phyloP scores from a whole-genome alignment of 2,113 vertebrate genomes.

The Siniperca knerii region DNA sequence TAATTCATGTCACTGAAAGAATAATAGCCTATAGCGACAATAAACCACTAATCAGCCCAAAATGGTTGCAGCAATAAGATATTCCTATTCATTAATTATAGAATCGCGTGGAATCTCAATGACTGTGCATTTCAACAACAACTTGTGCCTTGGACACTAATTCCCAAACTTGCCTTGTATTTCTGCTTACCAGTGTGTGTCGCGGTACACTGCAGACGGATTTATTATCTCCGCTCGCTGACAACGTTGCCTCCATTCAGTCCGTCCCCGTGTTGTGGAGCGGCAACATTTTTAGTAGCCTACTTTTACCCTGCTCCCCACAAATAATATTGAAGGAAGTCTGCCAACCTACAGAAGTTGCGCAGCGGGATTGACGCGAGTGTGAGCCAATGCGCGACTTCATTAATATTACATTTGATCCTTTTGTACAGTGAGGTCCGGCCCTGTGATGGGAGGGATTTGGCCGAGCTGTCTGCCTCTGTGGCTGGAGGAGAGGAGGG shows the following conservation, averaged over 20 bases:
- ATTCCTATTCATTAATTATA: conserved; percentile 58
- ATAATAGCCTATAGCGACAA: not conserved
- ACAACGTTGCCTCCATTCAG: conserved; percentile 84
- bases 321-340: conserved; percentile 86
- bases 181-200: conserved; percentile 70
- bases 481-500: conserved; percentile 7
- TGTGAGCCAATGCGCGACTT: conserved; percentile 78
- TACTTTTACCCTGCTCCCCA: conserved; percentile 89
- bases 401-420: conserved; percentile 71
- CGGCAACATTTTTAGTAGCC: conserved; percentile 85
- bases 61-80: conserved; percentile 42
- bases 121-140: conserved; percentile 56
- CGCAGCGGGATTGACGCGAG: conserved; percentile 75
- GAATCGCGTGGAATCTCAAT: conserved; percentile 37
- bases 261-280: conserved; percentile 84
- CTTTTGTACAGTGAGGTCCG: conserved; percentile 61
- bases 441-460: conserved; percentile 69
- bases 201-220: conserved; percentile 61
- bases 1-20: not conserved
- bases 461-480: conserved; percentile 45
- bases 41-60: conserved; percentile 18
- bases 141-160: conserved; percentile 46
- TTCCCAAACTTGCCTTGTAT: conserved; percentile 66
- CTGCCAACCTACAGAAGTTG: conserved; percentile 79
- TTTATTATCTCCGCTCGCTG: conserved; percentile 69